phyloP scores from a whole-genome alignment of 1,140 invertebrate species.

The Panagrolaimus sp. region DNA sequence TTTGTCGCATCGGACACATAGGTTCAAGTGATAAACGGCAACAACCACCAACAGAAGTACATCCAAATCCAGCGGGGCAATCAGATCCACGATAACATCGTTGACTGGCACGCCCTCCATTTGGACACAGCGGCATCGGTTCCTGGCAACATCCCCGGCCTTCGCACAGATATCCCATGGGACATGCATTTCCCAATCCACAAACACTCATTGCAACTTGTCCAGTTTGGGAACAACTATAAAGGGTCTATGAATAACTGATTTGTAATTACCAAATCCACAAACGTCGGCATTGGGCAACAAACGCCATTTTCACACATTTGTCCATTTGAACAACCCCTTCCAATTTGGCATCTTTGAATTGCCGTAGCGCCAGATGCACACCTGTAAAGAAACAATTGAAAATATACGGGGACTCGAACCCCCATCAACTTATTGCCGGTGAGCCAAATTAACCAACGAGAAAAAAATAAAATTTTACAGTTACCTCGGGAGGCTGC shows the following conservation, averaged over 20 bases:
- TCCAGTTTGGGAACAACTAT: constrained; percentile 36
- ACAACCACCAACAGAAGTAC: constrained; percentile 47
- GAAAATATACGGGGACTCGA: no score
- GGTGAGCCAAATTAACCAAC: no score
- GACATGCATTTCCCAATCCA: constrained; percentile 45
- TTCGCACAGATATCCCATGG: constrained; percentile 46
- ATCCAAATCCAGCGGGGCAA: constrained; percentile 48
- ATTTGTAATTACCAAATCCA: no score
- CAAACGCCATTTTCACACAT: constrained; percentile 47
- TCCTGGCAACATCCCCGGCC: constrained; percentile 49
- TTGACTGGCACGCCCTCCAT: constrained; percentile 42
- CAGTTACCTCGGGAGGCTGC: constrained; percentile 21
- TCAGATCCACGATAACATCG: constrained; percentile 42
- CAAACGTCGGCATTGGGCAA: constrained; percentile 44
- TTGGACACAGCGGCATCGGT: constrained; percentile 46
- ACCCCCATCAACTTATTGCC: no score
- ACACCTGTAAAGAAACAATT: no score
- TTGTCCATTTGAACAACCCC: constrained; percentile 22
- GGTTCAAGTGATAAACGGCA: constrained; percentile 41
- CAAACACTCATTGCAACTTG: constrained; percentile 40
- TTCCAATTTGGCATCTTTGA: constrained; percentile 12
- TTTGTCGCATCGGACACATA: constrained; percentile 33
- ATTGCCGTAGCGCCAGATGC: constrained; percentile 17
- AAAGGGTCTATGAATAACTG: no score
- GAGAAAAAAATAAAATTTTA: no score